Conservation (phyloP, 2,113 vertebrate species). For the Carlito syrichta region DNA sequence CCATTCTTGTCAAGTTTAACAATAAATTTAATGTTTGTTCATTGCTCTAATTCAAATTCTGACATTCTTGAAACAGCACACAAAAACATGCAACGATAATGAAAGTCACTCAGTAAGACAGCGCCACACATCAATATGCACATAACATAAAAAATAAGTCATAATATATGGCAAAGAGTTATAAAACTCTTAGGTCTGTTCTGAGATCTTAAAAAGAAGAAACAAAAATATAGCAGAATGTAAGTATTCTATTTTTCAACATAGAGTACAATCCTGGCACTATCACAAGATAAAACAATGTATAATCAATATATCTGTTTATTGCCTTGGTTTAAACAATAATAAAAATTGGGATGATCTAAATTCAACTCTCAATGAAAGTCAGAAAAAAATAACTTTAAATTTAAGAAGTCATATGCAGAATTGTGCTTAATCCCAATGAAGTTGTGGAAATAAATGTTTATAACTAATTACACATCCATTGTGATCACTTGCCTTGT, state of each 20-base stretch:
- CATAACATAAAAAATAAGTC: not conserved
- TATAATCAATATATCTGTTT: not conserved
- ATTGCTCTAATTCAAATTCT: too few relatives aligned
- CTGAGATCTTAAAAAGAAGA: not conserved
- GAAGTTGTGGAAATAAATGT: not conserved
- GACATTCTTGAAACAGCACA: too few relatives aligned
- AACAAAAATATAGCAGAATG: not conserved
- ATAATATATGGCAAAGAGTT: not conserved
- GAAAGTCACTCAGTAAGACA: too few relatives aligned
- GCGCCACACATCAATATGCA: too few relatives aligned
- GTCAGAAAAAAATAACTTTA: not conserved
- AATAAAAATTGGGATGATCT: not conserved
- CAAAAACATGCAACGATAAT: too few relatives aligned
- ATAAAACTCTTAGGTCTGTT: not conserved
- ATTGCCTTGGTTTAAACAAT: not conserved
- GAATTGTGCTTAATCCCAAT: not conserved
- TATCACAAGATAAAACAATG: not conserved
- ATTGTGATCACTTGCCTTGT: not conserved
- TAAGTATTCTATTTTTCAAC: not conserved
- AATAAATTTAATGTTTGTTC: too few relatives aligned
- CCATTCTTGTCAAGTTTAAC: too few relatives aligned
- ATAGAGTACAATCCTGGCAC: not conserved
- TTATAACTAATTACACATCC: constrained; percentile 8
- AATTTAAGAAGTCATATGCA: not conserved
- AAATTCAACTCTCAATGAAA: not conserved